These are phyloP conservation scores for Argopecten irradians DNA, from an alignment of 1,140 invertebrate genomes.

Conservation along the genomic window DNA sequence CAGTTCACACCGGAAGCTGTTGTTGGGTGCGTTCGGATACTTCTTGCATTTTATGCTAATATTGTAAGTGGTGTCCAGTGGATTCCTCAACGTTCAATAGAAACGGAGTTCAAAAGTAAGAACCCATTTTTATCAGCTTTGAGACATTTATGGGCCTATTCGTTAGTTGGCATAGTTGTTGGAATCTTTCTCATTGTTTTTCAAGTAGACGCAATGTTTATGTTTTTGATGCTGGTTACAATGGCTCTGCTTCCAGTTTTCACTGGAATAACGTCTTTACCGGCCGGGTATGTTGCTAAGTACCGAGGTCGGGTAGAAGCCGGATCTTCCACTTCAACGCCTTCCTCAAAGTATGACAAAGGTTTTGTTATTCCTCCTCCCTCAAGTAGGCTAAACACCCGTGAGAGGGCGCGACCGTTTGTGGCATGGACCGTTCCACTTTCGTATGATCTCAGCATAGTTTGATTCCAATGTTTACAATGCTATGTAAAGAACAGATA, in stretches of 20 bases:
- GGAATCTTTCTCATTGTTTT: conserved; percentile 54
- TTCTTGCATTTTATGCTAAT: conserved; percentile 64
- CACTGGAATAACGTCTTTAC: conserved; percentile 67
- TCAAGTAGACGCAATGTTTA: conserved; percentile 47
- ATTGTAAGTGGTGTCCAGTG: conserved; percentile 63
- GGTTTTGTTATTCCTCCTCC: background rate
- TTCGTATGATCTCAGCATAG: background rate
- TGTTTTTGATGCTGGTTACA: conserved; percentile 61
- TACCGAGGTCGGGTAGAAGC: conserved; percentile 27
- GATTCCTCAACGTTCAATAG: conserved; percentile 69
- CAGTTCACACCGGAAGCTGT: conserved; percentile 72
- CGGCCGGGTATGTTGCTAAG: conserved; percentile 46
- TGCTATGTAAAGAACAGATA: no score
- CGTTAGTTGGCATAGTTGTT: conserved; percentile 53
- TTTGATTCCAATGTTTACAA: no score
- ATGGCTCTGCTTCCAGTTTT: conserved; percentile 61
- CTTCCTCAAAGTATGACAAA: background rate
- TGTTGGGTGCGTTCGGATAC: conserved; percentile 66
- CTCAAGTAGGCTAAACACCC: background rate
- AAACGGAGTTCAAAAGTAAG: conserved; percentile 66
- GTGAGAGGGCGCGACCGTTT: background rate
- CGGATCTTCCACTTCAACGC: background rate
- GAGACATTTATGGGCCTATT: conserved; percentile 68
- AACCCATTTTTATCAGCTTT: conserved; percentile 70
- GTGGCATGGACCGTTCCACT: background rate